Percentiles rank a stretch among this genome's conserved stretches.
Conservation (phyloP, 2,797 vertebrate species). For the Meriones psammophilus region DNA sequence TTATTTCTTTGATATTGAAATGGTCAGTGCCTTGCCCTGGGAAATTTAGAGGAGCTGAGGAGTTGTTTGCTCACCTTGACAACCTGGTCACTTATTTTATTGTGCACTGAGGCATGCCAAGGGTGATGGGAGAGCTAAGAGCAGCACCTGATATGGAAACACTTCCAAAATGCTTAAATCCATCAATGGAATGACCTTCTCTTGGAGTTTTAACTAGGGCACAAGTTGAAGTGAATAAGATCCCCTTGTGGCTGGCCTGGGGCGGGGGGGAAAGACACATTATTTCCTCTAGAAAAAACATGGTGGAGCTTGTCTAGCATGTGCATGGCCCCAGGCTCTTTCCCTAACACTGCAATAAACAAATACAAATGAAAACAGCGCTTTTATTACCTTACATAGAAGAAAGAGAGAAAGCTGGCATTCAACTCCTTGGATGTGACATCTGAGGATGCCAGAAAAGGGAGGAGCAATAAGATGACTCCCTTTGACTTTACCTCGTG, state of each 20-base stretch:
- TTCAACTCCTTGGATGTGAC: not conserved
- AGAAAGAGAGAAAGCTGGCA: not conserved
- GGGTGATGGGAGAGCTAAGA: constrained; percentile 44
- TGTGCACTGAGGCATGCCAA: not conserved
- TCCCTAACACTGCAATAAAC: not conserved
- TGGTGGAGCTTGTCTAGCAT: not conserved
- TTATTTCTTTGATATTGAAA: constrained; percentile 65
- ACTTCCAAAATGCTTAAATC: constrained; percentile 35
- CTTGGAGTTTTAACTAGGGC: constrained; percentile 50
- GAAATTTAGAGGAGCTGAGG: not conserved
- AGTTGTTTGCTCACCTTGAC: constrained; percentile 35
- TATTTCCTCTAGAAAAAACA: constrained; percentile 50
- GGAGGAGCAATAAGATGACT: not conserved
- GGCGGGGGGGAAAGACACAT: not conserved
- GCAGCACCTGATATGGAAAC: constrained; percentile 20
- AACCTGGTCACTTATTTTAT: constrained; percentile 59
- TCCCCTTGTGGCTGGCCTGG: not conserved
- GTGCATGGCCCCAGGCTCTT: not conserved
- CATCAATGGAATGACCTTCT: constrained; percentile 11
- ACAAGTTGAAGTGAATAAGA: constrained; percentile 35
- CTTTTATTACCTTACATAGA: not conserved
- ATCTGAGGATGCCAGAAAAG: not conserved
- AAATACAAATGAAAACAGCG: not conserved
- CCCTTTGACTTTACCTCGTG: not conserved
- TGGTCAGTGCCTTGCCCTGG: constrained; percentile 11